A percentile compares a stretch with the other conserved stretches of the same genome.
These are phyloP conservation scores for Geotria australis DNA, from an alignment of 2,797 vertebrate species.

Conservation along the genomic window DNA sequence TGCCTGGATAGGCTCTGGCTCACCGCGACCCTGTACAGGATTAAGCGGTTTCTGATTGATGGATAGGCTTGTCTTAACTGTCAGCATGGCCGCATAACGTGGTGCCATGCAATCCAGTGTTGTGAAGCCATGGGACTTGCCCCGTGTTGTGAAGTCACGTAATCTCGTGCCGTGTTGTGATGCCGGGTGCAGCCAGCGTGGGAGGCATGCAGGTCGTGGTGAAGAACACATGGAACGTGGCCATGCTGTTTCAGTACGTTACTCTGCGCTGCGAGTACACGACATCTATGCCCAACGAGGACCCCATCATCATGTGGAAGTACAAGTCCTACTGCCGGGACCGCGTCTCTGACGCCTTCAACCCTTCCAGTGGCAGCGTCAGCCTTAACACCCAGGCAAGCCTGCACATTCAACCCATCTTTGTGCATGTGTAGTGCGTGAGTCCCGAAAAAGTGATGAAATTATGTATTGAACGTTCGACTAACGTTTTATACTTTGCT, in stretches of 20 bases:
- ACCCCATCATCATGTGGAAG: conserved; percentile 31
- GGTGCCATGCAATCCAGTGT: too few relatives aligned
- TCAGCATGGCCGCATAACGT: too few relatives aligned
- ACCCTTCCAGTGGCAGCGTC: conserved; percentile 22
- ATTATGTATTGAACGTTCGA: too few relatives aligned
- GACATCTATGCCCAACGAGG: conserved; percentile 3
- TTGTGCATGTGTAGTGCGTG: not conserved
- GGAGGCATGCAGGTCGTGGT: conserved; percentile 21
- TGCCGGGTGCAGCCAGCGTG: not conserved
- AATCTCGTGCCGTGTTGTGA: too few relatives aligned
- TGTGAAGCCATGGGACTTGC: too few relatives aligned
- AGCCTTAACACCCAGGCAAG: conserved; percentile 8
- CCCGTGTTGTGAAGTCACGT: too few relatives aligned
- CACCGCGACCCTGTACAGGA: too few relatives aligned
- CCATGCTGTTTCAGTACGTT: conserved; percentile 50
- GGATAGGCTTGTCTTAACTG: too few relatives aligned
- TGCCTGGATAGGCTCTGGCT: too few relatives aligned
- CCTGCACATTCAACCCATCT: not conserved
- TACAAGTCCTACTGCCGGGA: conserved; percentile 54
- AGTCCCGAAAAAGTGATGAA: too few relatives aligned
- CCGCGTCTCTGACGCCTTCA: conserved; percentile 36
- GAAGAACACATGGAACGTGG: conserved; percentile 22
- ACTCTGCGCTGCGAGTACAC: conserved; percentile 31
- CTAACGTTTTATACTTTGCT: too few relatives aligned
- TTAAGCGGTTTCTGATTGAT: too few relatives aligned